Percentiles rank a stretch among this genome's conserved stretches.
Conservation (phyloP, 1,140 invertebrate genomes). For the Chrysomallon squamiferum region DNA sequence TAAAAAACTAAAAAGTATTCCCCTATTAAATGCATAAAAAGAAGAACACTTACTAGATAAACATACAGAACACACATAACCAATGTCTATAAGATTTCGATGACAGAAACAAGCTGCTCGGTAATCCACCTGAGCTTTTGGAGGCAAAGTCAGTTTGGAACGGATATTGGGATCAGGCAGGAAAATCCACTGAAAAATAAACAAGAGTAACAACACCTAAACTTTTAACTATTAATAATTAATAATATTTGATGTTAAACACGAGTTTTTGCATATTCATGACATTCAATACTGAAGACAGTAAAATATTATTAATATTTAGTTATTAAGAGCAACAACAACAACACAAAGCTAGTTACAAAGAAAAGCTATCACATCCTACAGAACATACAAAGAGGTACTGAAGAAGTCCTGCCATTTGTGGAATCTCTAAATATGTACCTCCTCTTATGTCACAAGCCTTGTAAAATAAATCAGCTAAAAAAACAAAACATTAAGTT, state of each 20-base stretch:
- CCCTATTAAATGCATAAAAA: too few species aligned
- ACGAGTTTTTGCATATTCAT: too few species aligned
- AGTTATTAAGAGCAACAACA: too few species aligned
- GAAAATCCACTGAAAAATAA: conserved; percentile 87
- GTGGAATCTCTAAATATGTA: conserved; percentile 72
- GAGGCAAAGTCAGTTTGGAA: conserved; percentile 85
- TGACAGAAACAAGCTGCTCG: conserved; percentile 98
- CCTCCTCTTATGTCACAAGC: conserved; percentile 95
- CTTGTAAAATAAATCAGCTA: conserved; percentile 34
- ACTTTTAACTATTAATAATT: too few species aligned
- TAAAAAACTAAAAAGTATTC: too few species aligned
- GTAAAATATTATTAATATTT: too few species aligned
- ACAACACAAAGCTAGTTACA: too few species aligned
- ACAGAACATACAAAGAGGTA: conserved; percentile 86
- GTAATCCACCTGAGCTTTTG: conserved; percentile 91
- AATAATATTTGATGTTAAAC: too few species aligned
- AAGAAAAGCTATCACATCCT: too few species aligned
- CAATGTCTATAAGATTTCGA: conserved; percentile 92
- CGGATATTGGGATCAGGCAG: conserved; percentile 82
- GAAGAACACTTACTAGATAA: conserved; percentile 90
- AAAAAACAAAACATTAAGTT: too few species aligned
- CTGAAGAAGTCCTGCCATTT: conserved; percentile 75
- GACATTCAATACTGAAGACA: too few species aligned
- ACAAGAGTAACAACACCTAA: too few species aligned
- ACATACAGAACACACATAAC: conserved; percentile 97